phyloP scores from a whole-genome alignment of 2,797 vertebrate genomes.

The Paguma larvata region DNA sequence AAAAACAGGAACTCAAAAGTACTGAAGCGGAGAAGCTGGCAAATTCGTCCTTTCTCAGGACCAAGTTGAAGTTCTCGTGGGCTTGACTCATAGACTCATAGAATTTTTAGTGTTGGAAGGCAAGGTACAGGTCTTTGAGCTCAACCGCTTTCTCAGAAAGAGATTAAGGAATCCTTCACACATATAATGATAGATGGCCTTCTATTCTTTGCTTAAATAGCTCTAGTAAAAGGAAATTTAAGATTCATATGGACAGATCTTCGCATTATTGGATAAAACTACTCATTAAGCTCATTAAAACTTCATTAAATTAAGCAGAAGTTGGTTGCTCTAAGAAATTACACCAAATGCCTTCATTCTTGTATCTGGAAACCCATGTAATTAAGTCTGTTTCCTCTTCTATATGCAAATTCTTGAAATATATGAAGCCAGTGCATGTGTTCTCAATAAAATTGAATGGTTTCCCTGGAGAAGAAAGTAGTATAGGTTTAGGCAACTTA shows the following conservation, averaged over 20 bases:
- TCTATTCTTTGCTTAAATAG: background rate
- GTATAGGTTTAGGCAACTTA: background rate
- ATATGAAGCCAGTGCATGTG: background rate
- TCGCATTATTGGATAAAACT: background rate
- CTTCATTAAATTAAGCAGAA: background rate
- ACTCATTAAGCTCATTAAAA: background rate
- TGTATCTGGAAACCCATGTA: background rate
- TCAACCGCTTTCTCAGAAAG: background rate
- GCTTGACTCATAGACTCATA: background rate
- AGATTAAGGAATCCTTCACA: background rate
- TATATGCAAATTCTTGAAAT: background rate
- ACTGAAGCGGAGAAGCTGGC: background rate
- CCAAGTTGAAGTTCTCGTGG: constrained; percentile 1
- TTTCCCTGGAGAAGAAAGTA: background rate
- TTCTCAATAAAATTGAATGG: background rate
- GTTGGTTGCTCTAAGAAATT: background rate
- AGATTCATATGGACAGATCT: background rate
- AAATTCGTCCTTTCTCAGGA: background rate
- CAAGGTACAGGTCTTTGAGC: background rate
- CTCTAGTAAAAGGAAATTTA: background rate
- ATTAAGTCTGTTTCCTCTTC: background rate
- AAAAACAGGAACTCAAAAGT: background rate
- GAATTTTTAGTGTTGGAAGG: background rate
- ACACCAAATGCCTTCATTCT: background rate
- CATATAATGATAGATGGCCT: background rate